Base-by-base conservation (phyloP, 2,113 vertebrate genomes). In the Ameiurus melas region DNA sequence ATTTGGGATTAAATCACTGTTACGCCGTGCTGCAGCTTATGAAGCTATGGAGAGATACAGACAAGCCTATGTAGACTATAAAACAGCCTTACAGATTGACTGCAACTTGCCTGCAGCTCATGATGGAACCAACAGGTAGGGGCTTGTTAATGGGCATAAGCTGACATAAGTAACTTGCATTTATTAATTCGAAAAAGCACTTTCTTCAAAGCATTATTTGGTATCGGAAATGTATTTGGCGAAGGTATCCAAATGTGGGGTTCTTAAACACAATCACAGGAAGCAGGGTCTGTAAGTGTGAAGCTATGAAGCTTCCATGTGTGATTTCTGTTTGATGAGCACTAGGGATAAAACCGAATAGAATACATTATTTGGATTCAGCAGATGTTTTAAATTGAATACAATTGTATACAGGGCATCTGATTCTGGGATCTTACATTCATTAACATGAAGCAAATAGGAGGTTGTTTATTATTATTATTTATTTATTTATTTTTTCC, bases 41-140 rank as follows among this genome's bases (percentile, higher is more conserved):
- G 97, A 99, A 89, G 97, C 97, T 0, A 86, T 97, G 92, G 97
- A 99, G 95, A 92, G 95, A 62, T 98, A 98, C 92, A 4, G 93
- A 1, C 94, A 90, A 92, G 97, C 97, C 10, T 99, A 98, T 2
- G 94, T 98, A 1, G 98, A 99, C 95, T 99, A 98, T 92, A 97
- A 96, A 94, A 99, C 97, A 0, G 96, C 91, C 5, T 93, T 98
- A 92, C 97, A 96, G 93, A 94, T 99, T 17, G 96, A 98, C 87
- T 95, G 93, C 88, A 93, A 94, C 78, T 86, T 97, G 0, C 95
- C 93, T 0, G 95, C 97, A 0, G 98, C 97, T 0, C 94, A 97
- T 13, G 97, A 98, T 10, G 98, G 98, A 0, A 96, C 97, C 89
- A 97, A 96, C 96, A 97, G 98, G 98, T 98, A 88, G 78, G 27